A percentile compares a stretch with the other conserved stretches of the same genome.
phyloP scores from a whole-genome alignment of 2,113 vertebrate species.

The Melozone crissalis region DNA sequence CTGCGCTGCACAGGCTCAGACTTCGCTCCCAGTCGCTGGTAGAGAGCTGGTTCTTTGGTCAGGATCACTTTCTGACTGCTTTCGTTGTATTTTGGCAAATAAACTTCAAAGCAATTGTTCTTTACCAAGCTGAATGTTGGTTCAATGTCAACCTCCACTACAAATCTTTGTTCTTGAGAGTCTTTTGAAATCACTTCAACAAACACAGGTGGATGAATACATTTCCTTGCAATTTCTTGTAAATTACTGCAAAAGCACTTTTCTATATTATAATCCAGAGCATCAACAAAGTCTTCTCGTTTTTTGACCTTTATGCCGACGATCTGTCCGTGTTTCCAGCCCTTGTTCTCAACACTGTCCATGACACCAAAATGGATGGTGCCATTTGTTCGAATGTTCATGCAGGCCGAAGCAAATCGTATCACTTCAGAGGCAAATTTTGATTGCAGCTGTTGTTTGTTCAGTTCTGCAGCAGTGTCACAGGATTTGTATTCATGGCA shows the following conservation, averaged over 20 bases:
- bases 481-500: slow-evolving; percentile 86
- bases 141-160: slow-evolving; percentile 83
- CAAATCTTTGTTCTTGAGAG: slow-evolving; percentile 69
- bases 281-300: slow-evolving; percentile 72
- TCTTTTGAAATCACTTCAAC: slow-evolving; percentile 74
- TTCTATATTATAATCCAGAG: slow-evolving; percentile 76
- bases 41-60: slow-evolving; percentile 57
- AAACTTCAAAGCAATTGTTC: slow-evolving; percentile 66
- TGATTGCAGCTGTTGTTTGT: slow-evolving; percentile 70
- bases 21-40: slow-evolving; percentile 77
- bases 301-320: slow-evolving; percentile 72
- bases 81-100: slow-evolving; percentile 77
- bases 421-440: slow-evolving; percentile 82
- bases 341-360: slow-evolving; percentile 71
- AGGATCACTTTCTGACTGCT: slow-evolving; percentile 62
- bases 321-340: slow-evolving; percentile 77
- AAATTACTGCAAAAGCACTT: slow-evolving; percentile 50
- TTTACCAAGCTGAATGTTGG: slow-evolving; percentile 69
- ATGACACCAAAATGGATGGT: slow-evolving; percentile 85
- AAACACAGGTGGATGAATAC: slow-evolving; percentile 80
- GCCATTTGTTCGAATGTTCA: slow-evolving; percentile 84
- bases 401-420: slow-evolving; percentile 80
- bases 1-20: slow-evolving; percentile 69
- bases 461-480: slow-evolving; percentile 64
- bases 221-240: slow-evolving; percentile 67